Evolutionary conservation across 2,113 vertebrate genomes (phyloP).

Genomic region (Lycaon pictus): DNA sequence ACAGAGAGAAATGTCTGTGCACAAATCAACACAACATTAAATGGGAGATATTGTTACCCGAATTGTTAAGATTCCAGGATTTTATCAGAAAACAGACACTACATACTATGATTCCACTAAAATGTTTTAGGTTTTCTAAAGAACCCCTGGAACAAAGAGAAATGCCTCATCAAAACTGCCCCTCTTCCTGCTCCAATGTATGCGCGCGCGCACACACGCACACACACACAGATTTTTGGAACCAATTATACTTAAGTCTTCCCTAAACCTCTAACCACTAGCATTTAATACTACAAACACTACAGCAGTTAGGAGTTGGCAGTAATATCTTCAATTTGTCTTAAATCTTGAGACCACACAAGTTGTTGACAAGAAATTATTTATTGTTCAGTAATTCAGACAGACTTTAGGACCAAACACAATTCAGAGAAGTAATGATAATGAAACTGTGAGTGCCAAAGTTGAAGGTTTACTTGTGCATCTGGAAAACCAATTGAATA

Average conservation of each 20-base stretch:
- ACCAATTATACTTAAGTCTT: conserved; percentile 64
- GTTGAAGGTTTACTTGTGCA: conserved; percentile 31
- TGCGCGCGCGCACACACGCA: neutral
- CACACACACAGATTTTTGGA: conserved; percentile 49
- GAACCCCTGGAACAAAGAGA: conserved; percentile 61
- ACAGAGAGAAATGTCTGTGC: neutral
- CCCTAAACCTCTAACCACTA: conserved; percentile 59
- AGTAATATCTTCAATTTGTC: conserved; percentile 78
- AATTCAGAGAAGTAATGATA: conserved; percentile 50
- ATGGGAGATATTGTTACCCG: neutral
- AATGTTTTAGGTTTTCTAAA: conserved; percentile 59
- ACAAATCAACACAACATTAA: neutral
- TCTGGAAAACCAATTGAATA: neutral
- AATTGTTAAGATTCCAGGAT: neutral
- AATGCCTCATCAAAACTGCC: conserved; percentile 72
- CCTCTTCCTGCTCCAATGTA: conserved; percentile 17
- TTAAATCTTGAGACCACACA: conserved; percentile 84
- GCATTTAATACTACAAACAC: conserved; percentile 71
- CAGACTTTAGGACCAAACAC: conserved; percentile 69
- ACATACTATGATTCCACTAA: conserved; percentile 73
- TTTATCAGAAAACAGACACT: conserved; percentile 45
- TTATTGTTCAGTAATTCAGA: conserved; percentile 62
- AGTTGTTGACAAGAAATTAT: conserved; percentile 71
- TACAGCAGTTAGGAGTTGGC: conserved; percentile 61
- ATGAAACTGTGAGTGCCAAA: conserved; percentile 23